Evolutionary conservation across 2,113 vertebrate genomes (phyloP), one percentile per base, ranked within the genome.

Genomic region (Phyllostomus hastatus): DNA sequence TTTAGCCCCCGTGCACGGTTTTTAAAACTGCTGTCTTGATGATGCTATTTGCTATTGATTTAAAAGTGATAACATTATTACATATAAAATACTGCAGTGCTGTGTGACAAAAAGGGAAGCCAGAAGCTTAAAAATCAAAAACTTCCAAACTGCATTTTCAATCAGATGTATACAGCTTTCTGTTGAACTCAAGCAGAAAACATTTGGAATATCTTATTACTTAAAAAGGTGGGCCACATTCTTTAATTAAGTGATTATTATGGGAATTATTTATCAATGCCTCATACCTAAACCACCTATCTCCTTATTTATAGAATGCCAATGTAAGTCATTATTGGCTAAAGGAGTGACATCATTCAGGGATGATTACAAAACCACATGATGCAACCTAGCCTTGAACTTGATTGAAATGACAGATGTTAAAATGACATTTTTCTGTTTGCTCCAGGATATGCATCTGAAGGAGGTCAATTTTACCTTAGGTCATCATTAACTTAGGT

Each of bases 381-480:
- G 46, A 70, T 59, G 4, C 41, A 75, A 31, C 73, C 31, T 50
- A 66, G 61, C 66, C 35, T 16, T 95, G 79, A 15, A 41, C 35
- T 64, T 94, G 80, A 93, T 46, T 69, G 20, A 95, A 95, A 43
- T 93, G 80, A 95, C 89, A 96, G 83, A 48, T 83, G 73, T 90
- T 85, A 94, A 85, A 92, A 70, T 90, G 67, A 81, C 1, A 1
- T 79, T 78, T 95, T 54, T 52, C 64, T 80, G 79, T 89, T 41
- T 94, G 57, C 61, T 92, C 38, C 43, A 43, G 70, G 91, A 81
- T 82, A 89, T 50, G 69, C 88, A 93, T 94, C 35, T 90, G 79
- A 97, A 87, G 90, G 72, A 76, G 43, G 35, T 89, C 66, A 43
- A 69, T 64, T 96, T 95, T 84, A 78, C 41, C 94, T 52, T 80